phyloP scores from a whole-genome alignment of 2,888 invertebrate genomes.

The Ecliptopera silaceata region DNA sequence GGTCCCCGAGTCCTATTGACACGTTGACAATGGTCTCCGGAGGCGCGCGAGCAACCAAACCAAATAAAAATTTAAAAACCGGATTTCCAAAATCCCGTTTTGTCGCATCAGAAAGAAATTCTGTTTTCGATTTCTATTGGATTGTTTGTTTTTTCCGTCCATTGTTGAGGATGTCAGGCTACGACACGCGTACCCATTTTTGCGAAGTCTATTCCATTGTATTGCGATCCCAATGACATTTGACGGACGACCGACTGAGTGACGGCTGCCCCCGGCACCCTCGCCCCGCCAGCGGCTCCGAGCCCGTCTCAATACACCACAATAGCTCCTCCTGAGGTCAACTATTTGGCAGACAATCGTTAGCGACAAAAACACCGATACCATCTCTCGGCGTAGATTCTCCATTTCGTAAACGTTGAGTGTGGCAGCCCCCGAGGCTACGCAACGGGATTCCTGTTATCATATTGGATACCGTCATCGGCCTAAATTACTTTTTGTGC shows the following conservation, averaged over 20 bases:
- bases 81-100: conserved; percentile 82
- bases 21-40: conserved; percentile 59
- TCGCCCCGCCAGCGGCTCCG: neutral
- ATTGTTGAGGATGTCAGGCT: conserved; percentile 70
- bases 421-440: conserved; percentile 61
- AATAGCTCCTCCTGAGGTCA: conserved; percentile 49
- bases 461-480: conserved; percentile 72
- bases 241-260: conserved; percentile 67
- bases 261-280: conserved; percentile 47
- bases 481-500: conserved; percentile 76
- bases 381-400: conserved; percentile 44
- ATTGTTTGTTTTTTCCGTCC: conserved; percentile 78
- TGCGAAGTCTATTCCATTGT: conserved; percentile 79
- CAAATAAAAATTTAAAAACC: conserved; percentile 73
- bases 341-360: conserved; percentile 43
- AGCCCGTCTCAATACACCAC: conserved; percentile 4
- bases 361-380: conserved; percentile 54
- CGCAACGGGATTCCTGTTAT: conserved; percentile 81
- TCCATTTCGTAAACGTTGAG: conserved; percentile 47
- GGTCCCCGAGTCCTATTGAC: conserved; percentile 45
- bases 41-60: conserved; percentile 56
- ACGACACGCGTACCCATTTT: conserved; percentile 79
- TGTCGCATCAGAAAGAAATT: conserved; percentile 74
- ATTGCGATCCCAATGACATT: conserved; percentile 71
- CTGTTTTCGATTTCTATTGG: conserved; percentile 81